These are phyloP conservation scores for Hyalella azteca DNA, from an alignment of 2,888 invertebrate species.

Conservation along the genomic window DNA sequence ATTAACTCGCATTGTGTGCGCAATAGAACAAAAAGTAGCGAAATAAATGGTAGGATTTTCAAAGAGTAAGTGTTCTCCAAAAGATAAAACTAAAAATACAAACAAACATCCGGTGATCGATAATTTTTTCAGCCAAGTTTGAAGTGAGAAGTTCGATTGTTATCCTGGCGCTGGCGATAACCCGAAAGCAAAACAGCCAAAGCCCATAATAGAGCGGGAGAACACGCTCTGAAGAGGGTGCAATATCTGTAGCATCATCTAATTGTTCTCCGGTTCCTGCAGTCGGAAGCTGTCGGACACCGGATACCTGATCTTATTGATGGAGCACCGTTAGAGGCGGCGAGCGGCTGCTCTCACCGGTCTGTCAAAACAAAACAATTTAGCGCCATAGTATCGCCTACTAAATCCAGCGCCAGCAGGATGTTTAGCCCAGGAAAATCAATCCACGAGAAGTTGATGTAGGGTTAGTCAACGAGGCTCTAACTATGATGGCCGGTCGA, in stretches of 20 bases:
- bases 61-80: too few relatives aligned
- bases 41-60: too few relatives aligned
- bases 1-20: too few relatives aligned
- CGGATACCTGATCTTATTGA: constrained; percentile 37
- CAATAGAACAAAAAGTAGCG: too few relatives aligned
- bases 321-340: constrained; percentile 23
- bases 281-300: constrained; percentile 37
- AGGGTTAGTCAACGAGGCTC: not conserved
- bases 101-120: too few relatives aligned
- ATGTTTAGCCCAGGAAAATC: not conserved
- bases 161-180: too few relatives aligned
- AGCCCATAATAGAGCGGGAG: not conserved
- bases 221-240: constrained; percentile 4
- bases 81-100: too few relatives aligned
- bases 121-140: too few relatives aligned
- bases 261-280: constrained; percentile 37
- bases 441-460: not conserved
- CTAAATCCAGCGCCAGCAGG: constrained; percentile 1
- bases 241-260: constrained; percentile 37
- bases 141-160: too few relatives aligned
- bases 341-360: not conserved
- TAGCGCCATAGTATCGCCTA: constrained; percentile 11
- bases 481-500: too few relatives aligned
- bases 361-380: constrained; percentile 29
- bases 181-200: not conserved